Conservation (phyloP, 2,113 vertebrate species). For the Petromus typicus region DNA sequence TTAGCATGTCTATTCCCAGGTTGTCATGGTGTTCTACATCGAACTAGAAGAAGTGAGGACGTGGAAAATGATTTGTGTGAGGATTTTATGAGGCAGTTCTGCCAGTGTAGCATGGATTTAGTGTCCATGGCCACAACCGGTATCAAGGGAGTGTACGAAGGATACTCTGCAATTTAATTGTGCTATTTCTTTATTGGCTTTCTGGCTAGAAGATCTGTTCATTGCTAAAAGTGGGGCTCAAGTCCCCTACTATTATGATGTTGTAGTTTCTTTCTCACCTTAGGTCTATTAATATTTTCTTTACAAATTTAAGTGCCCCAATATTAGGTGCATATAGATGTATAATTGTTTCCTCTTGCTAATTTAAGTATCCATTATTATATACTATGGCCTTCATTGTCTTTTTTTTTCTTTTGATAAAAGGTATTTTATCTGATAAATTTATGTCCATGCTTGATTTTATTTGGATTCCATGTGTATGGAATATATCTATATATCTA, state of each 20-base stretch:
- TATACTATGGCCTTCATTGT: background rate
- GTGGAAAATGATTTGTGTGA: background rate
- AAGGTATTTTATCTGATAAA: background rate
- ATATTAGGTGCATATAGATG: background rate
- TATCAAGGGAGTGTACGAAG: background rate
- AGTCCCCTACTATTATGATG: background rate
- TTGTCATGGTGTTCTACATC: background rate
- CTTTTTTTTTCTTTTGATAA: background rate
- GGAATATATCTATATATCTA: no score
- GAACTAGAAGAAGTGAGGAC: constrained; percentile 6
- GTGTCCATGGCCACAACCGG: background rate
- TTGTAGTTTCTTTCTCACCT: background rate
- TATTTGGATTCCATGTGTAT: background rate
- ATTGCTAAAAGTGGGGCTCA: background rate
- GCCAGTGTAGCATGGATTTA: background rate
- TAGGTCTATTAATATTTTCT: background rate
- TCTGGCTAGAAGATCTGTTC: background rate
- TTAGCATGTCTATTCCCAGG: background rate
- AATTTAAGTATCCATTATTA: background rate
- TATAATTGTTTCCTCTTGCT: background rate
- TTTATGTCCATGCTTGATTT: background rate
- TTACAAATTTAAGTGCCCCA: background rate
- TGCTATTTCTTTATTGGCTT: background rate
- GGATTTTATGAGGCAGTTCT: background rate
- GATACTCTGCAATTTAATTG: background rate